These are phyloP conservation scores for Lophotis ruficrista DNA, from an alignment of 2,113 vertebrate species.

Conservation along the genomic window DNA sequence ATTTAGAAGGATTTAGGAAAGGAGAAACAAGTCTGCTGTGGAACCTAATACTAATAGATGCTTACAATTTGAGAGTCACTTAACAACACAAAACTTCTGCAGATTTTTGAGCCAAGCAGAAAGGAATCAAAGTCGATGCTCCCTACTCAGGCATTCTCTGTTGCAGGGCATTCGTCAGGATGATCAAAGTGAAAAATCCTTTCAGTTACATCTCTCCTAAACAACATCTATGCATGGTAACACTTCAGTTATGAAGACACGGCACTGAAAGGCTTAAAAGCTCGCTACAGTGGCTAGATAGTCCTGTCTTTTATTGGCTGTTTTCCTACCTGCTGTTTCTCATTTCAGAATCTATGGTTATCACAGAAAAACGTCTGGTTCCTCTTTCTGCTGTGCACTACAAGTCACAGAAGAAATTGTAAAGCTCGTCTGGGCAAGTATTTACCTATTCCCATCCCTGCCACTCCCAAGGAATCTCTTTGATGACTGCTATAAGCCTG, in stretches of 20 bases:
- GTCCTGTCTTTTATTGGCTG: not conserved
- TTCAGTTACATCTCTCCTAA: not conserved
- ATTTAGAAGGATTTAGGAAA: not conserved
- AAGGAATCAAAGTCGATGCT: not conserved
- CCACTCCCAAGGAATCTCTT: not conserved
- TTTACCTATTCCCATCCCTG: not conserved
- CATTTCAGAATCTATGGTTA: constrained; percentile 15
- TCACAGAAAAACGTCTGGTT: not conserved
- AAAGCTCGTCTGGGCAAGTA: not conserved
- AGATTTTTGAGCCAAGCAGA: not conserved
- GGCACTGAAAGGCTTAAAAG: not conserved
- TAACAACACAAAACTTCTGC: not conserved
- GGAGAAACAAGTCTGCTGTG: not conserved
- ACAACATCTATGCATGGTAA: not conserved
- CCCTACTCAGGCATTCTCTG: not conserved
- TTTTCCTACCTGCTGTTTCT: not conserved
- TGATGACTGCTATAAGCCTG: not conserved
- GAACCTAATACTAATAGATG: not conserved
- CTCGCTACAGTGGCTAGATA: not conserved
- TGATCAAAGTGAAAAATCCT: not conserved
- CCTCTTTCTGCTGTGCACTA: not conserved
- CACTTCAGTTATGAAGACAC: not conserved
- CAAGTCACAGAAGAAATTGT: not conserved
- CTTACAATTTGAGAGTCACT: not conserved
- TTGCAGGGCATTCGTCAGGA: not conserved